Evolutionary conservation across 2,888 invertebrate species (phyloP), one percentile per base, ranked within the genome.

Genomic region (Thelaira solivaga): DNA sequence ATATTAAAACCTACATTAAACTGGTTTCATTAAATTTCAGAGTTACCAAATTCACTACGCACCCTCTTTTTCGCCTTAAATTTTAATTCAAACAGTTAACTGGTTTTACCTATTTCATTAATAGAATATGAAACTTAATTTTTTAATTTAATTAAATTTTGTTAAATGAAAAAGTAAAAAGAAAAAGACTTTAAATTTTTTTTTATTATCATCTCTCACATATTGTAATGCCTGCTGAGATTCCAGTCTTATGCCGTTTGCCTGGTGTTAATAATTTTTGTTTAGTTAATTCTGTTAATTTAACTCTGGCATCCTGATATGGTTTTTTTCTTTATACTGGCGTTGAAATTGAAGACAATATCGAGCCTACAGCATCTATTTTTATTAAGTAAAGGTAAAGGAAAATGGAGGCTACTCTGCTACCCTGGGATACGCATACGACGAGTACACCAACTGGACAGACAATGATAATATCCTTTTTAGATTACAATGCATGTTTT

Each of bases 331-430:
- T 47, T 62, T 64, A 29, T 64, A 10, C 47, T 76, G 57, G 80
- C 77, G 80, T 74, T 80, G 80, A 78, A 74, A 78, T 53, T 47
- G 39, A 74, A 74, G 74, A 78, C 78, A 78, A 65, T 78, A 78
- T 78, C 74, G 59, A 47, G 71, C 59, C 67, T 71, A 43, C 61
- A 41, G 65, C 78, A 78, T 78, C 78, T 61, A 53, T 31, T 47
- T 51, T n/a, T 34, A 29, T 8, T 36, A 47, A 36, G 4, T 20
- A 36, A 34, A 8, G 2, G 26, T 8, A 26, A 13, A 11, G n/a
- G 29, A 34, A 31, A 1, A 8, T 10, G 18, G 10, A 34, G 11
- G 43, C 20, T 53, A 45, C 43, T 20, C n/a, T 16, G 51, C 20
- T 51, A 26, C 51, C 24, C 26, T 20, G 26, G 45, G 43, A 10